Conservation (phyloP, 2,888 invertebrate species). For the Orthosia gracilis region DNA sequence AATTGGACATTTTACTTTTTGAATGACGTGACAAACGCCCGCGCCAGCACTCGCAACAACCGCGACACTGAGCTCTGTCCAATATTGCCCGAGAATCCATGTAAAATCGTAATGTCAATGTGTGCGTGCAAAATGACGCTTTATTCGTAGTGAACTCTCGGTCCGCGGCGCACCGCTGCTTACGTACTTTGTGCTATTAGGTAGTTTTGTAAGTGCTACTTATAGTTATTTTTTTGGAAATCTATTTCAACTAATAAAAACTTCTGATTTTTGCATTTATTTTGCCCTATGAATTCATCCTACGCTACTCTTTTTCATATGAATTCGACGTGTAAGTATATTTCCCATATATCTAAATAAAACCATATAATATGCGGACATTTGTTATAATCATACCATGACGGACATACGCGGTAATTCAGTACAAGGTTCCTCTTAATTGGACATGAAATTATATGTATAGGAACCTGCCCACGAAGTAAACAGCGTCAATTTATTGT, state of each 20-base stretch:
- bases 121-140: too few species aligned
- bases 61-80: too few species aligned
- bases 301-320: too few species aligned
- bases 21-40: too few species aligned
- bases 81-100: too few species aligned
- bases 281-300: background rate
- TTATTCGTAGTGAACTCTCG: background rate
- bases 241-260: too few species aligned
- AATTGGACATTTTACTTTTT: too few species aligned
- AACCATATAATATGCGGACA: too few species aligned
- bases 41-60: too few species aligned
- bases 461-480: background rate
- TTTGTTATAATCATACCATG: slow-evolving; percentile 2
- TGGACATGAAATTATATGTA: slow-evolving; percentile 20
- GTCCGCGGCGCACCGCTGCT: too few species aligned
- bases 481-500: slow-evolving; percentile 14
- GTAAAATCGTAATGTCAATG: too few species aligned
- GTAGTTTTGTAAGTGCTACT: background rate
- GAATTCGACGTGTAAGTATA: background rate
- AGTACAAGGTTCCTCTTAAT: slow-evolving; percentile 10
- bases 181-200: background rate
- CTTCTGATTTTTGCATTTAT: background rate
- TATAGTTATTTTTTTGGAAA: background rate
- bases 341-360: background rate
- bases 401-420: slow-evolving; percentile 5